These are phyloP conservation scores for Enteromius trimaculatus DNA, from an alignment of 2,797 vertebrate species.

Conservation along the genomic window DNA sequence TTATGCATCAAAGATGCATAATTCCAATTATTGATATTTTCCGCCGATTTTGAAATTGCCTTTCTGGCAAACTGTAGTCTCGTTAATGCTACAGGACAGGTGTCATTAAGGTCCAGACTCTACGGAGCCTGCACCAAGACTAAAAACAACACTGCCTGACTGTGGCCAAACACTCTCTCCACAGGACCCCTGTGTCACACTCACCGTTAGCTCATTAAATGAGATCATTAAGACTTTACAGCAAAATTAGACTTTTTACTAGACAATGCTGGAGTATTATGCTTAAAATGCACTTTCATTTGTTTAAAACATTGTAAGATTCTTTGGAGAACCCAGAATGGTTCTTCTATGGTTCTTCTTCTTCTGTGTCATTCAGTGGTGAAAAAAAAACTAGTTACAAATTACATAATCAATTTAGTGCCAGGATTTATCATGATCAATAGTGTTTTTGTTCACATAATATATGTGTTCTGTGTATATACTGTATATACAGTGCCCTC, in stretches of 20 bases:
- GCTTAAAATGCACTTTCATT: background rate
- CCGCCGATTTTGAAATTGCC: background rate
- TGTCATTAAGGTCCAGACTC: conserved; percentile 57
- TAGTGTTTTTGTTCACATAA: too few species aligned
- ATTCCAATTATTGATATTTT: background rate
- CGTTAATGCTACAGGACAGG: conserved; percentile 52
- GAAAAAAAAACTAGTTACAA: too few species aligned
- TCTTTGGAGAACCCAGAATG: background rate
- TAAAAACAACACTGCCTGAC: conserved; percentile 48
- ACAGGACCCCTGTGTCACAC: conserved; percentile 22
- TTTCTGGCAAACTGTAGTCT: conserved; percentile 33
- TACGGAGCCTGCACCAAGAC: conserved; percentile 51
- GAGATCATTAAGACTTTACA: conserved; percentile 11
- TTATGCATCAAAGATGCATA: too few species aligned
- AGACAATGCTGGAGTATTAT: background rate
- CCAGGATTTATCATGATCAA: too few species aligned
- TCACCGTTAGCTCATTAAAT: background rate
- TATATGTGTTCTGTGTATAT: too few species aligned
- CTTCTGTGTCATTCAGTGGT: background rate
- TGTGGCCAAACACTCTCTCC: conserved; percentile 24
- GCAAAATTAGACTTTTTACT: background rate
- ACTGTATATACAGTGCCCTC: too few species aligned
- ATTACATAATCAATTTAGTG: too few species aligned
- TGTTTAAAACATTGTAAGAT: background rate
- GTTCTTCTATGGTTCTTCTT: background rate